Conservation (phyloP, 2,888 invertebrate species). For the Lasioglossum villosulum region DNA sequence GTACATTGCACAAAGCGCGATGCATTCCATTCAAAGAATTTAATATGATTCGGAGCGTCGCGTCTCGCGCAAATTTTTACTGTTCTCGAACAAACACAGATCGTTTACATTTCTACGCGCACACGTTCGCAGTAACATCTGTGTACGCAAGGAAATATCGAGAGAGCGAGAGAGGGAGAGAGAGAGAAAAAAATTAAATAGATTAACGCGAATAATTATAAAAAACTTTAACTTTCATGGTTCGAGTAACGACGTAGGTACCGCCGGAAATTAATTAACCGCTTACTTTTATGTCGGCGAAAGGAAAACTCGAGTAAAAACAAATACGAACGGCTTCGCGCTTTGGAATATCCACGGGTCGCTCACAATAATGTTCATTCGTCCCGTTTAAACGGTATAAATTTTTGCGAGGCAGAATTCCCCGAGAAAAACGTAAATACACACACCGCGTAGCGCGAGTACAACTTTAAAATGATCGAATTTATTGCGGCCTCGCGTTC, state of each 20-base stretch:
- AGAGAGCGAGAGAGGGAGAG: background rate
- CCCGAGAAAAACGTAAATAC: conserved; percentile 17
- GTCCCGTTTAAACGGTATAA: conserved; percentile 37
- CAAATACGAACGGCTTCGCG: background rate
- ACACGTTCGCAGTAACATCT: background rate
- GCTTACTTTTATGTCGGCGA: background rate
- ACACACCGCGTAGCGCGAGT: conserved; percentile 7
- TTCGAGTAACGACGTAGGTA: background rate
- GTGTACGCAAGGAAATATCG: background rate
- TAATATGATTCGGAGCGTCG: background rate
- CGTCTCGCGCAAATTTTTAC: background rate
- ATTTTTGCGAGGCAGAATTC: conserved; percentile 27
- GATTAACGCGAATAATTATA: background rate
- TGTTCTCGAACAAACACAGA: background rate
- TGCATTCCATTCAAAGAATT: background rate
- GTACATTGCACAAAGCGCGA: too few species aligned
- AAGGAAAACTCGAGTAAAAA: background rate
- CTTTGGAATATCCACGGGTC: background rate
- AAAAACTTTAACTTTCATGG: background rate
- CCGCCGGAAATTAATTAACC: conserved; percentile 10
- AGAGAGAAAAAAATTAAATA: background rate
- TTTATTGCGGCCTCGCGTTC: conserved; percentile 41
- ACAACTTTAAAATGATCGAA: conserved; percentile 57
- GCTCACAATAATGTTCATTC: conserved; percentile 1
- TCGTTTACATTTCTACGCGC: background rate